Base-by-base conservation (phyloP, 2,888 invertebrate genomes). In the Drosophila percnosoma region DNA sequence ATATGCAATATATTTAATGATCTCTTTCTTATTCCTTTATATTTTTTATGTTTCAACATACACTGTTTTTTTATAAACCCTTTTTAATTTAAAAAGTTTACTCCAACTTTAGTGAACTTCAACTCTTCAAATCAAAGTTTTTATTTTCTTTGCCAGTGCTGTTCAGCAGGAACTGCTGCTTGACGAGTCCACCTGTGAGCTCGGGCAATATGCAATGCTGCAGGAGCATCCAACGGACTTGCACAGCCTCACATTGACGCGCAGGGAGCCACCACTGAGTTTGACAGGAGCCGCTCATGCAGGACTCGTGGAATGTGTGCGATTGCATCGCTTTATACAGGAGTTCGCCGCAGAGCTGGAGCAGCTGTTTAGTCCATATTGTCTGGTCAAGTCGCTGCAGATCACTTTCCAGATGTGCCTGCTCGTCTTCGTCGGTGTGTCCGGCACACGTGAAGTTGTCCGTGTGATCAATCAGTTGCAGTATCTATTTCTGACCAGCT, bases 331-430 rank as follows among this genome's bases (percentile, higher is more conserved):
- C 38, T 91, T 91, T 33, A 88, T 93, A 11, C 69, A 93, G 31
- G 80, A 82, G n/a, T 90, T 86, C 34, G 91, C 92, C 71, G 72
- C 74, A 7, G 87, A 86, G 48, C 63, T 93, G 61, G 93, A 93
- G 74, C 71, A 85, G n/a, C 90, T 93, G 5, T 93, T 91, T 48
- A 91, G 90, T 58, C 92, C 92, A 0, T 91, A 91, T 45, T 91
- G 93, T 15, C 64, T 93, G 10, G 40, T 92, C 7, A 93, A 93
- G 73, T 92, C 92, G 15, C 48, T 92, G 18, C 91, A 93, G 82
- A 91, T 92, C 40, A 92, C 93, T 6, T 55, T 93, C 4, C 91
- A 93, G 62, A 76, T 92, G 15, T 93, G 93, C 53, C 80, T 93
- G 61, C 74, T 93, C 21, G 90, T 89, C 29, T 93, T 92, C 58